phyloP scores from a whole-genome alignment of 2,888 invertebrate species.

The Cantharis rustica region DNA sequence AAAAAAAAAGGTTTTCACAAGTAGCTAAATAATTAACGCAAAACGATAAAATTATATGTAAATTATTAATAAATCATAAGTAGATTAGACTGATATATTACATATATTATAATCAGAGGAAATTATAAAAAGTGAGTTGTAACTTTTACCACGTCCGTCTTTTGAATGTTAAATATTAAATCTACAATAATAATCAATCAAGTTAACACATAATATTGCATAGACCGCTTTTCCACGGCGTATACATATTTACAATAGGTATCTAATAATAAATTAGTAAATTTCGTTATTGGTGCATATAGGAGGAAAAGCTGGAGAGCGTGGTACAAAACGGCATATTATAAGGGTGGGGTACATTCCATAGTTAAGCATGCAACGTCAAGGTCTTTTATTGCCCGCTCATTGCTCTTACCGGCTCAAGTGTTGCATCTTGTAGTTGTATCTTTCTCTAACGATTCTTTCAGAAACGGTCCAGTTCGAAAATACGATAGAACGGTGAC shows the following conservation, averaged over 20 bases:
- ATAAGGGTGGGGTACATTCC: conserved; percentile 30
- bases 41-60: not conserved
- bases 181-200: not conserved
- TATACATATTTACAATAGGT: not conserved
- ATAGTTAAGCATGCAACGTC: conserved; percentile 24
- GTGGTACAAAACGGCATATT: not conserved
- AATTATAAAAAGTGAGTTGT: not conserved
- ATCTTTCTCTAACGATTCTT: conserved; percentile 7
- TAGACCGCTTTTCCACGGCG: not conserved
- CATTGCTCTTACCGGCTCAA: conserved; percentile 28
- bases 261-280: not conserved
- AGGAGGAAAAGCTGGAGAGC: not conserved
- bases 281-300: not conserved
- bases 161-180: not conserved
- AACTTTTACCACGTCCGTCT: not conserved
- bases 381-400: conserved; percentile 28
- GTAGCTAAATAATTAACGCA: not conserved
- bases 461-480: conserved; percentile 20
- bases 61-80: not conserved
- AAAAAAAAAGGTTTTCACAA: not conserved
- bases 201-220: not conserved
- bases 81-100: not conserved
- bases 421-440: conserved; percentile 22
- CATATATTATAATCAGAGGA: not conserved
- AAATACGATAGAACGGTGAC: conserved; percentile 31